Conservation (phyloP, 2,888 invertebrate species). For the Melipona bicolor region DNA sequence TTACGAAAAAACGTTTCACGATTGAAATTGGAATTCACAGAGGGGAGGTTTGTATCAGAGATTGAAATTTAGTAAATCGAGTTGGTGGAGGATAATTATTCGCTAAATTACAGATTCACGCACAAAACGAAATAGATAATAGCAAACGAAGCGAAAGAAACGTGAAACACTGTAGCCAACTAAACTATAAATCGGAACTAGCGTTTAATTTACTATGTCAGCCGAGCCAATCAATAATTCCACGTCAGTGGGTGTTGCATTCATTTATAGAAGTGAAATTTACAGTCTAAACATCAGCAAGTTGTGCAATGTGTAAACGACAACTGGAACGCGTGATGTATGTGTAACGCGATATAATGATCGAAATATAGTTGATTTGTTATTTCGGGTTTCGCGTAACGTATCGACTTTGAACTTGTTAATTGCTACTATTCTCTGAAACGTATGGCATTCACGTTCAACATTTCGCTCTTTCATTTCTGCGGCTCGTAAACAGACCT, state of each 20-base stretch:
- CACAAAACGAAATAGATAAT: background rate
- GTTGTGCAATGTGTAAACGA: background rate
- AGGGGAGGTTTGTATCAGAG: no score
- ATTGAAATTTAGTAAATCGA: no score
- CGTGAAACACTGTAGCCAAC: background rate
- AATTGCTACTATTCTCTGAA: background rate
- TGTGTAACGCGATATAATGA: background rate
- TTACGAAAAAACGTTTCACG: no score
- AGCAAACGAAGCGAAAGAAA: background rate
- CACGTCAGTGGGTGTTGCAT: background rate
- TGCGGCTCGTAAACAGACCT: background rate
- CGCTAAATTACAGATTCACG: no score
- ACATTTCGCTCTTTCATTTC: background rate
- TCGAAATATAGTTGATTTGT: background rate
- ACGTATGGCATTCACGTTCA: background rate
- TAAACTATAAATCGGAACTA: background rate
- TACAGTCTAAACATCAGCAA: background rate
- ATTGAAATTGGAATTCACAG: no score
- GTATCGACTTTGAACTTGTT: background rate
- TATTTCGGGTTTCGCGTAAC: background rate
- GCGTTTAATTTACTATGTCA: background rate
- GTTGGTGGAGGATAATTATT: no score
- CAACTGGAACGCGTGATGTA: background rate
- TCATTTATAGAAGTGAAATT: constrained; percentile 3
- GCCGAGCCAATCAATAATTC: background rate